These are phyloP conservation scores for Dynastes grantii DNA, from an alignment of 2,888 invertebrate genomes.

Conservation along the genomic window DNA sequence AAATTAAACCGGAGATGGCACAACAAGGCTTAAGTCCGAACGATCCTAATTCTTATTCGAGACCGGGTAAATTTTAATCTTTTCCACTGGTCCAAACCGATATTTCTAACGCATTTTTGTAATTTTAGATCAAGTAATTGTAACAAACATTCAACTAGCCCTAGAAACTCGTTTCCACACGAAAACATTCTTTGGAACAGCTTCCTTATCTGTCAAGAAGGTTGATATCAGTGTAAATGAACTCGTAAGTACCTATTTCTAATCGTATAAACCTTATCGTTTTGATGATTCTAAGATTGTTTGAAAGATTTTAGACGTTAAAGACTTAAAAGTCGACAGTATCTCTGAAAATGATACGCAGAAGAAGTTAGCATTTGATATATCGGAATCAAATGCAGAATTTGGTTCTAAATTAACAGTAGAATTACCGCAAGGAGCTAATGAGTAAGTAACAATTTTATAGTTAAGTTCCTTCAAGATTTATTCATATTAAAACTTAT, in stretches of 20 bases:
- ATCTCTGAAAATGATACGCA: constrained; percentile 71
- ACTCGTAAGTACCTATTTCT: constrained; percentile 73
- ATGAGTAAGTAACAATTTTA: not conserved
- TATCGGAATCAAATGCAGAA: constrained; percentile 77
- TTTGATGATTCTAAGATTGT: not conserved
- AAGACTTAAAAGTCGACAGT: constrained; percentile 78
- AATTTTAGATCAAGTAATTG: constrained; percentile 77
- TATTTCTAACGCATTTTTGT: constrained; percentile 46
- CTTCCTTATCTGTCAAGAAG: constrained; percentile 76
- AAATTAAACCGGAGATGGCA: constrained; percentile 51
- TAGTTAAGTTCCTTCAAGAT: not conserved
- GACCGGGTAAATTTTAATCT: constrained; percentile 76
- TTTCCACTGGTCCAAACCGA: not conserved
- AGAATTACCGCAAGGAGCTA: constrained; percentile 73
- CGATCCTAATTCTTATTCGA: constrained; percentile 89
- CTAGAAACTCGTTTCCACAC: constrained; percentile 82
- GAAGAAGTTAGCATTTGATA: constrained; percentile 69
- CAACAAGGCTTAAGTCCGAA: constrained; percentile 75
- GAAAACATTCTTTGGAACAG: constrained; percentile 80
- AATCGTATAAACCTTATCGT: not conserved
- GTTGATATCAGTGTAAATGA: constrained; percentile 72
- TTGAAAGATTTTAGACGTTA: constrained; percentile 83
- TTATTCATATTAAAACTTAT: not conserved
- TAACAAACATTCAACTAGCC: constrained; percentile 78
- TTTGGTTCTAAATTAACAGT: constrained; percentile 86